phyloP scores from a whole-genome alignment of 1,140 invertebrate species.

The Cyrtorhinus lividipennis region DNA sequence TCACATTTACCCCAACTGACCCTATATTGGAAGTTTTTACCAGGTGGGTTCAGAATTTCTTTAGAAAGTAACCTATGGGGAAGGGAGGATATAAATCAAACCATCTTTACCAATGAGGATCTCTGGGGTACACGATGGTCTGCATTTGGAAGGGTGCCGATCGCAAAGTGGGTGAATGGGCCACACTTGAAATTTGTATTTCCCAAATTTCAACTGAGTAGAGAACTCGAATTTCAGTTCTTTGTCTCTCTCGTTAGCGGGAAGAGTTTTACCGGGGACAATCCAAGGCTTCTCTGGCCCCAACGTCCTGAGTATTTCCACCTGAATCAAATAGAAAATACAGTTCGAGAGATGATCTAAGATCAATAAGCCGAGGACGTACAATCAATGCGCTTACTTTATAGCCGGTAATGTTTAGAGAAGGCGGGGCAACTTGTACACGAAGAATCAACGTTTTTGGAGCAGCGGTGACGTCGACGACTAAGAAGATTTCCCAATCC shows the following conservation, averaged over 20 bases:
- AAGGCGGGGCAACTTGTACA: constrained; percentile 8
- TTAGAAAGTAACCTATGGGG: no score
- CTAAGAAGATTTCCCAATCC: constrained; percentile 14
- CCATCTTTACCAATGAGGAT: constrained; percentile 18
- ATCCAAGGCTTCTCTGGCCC: background rate
- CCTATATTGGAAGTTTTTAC: no score
- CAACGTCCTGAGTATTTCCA: background rate
- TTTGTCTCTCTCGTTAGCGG: constrained; percentile 2
- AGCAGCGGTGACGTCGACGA: constrained; percentile 13
- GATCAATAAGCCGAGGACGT: no score
- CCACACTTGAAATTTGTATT: constrained; percentile 14
- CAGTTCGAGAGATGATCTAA: no score
- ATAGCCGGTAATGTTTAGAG: constrained; percentile 10
- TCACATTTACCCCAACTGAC: no score
- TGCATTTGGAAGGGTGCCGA: constrained; percentile 3
- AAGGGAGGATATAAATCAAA: no score
- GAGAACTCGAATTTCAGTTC: constrained; percentile 11
- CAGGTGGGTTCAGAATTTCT: no score
- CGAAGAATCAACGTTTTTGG: constrained; percentile 11
- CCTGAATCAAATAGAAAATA: background rate
- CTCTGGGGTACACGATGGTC: constrained; percentile 1
- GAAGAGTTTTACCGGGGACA: background rate
- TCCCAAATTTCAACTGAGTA: constrained; percentile 15
- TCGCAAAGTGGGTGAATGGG: constrained; percentile 15
- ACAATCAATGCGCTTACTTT: no score